Conservation (phyloP, 2,113 vertebrate genomes). For the Eonycteris spelaea region DNA sequence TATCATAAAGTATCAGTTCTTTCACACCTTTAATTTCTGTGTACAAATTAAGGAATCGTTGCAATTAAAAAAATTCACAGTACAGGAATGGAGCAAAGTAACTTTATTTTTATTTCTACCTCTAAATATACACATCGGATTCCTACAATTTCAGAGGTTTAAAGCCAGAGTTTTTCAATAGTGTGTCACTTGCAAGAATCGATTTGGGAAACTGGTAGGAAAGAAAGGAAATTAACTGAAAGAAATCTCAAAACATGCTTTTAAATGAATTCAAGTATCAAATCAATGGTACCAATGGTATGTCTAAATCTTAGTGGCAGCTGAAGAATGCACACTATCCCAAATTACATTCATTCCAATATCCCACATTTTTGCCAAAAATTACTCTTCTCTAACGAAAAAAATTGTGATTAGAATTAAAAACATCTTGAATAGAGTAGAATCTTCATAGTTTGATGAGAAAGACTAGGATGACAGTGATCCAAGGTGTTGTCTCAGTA, state of each 20-base stretch:
- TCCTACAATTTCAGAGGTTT: not conserved
- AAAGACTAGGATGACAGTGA: not conserved
- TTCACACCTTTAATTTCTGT: not conserved
- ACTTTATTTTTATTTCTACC: not conserved
- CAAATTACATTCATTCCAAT: not conserved
- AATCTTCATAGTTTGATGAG: not conserved
- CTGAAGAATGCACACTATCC: not conserved
- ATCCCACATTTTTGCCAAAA: not conserved
- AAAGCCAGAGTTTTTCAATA: not conserved
- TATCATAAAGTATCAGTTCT: not conserved
- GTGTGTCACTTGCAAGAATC: not conserved
- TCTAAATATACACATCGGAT: not conserved
- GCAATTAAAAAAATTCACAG: not conserved
- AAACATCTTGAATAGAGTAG: not conserved
- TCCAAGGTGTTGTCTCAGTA: not conserved
- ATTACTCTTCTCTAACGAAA: not conserved
- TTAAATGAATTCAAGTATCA: not conserved
- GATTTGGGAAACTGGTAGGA: not conserved
- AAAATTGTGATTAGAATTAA: not conserved
- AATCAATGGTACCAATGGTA: not conserved
- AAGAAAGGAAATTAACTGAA: not conserved
- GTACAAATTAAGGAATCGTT: not conserved
- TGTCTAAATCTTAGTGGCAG: not conserved
- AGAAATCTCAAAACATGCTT: not conserved
- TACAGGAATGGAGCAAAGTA: not conserved